Conservation (phyloP, 2,113 vertebrate species). For the Hippocampus zosterae region DNA sequence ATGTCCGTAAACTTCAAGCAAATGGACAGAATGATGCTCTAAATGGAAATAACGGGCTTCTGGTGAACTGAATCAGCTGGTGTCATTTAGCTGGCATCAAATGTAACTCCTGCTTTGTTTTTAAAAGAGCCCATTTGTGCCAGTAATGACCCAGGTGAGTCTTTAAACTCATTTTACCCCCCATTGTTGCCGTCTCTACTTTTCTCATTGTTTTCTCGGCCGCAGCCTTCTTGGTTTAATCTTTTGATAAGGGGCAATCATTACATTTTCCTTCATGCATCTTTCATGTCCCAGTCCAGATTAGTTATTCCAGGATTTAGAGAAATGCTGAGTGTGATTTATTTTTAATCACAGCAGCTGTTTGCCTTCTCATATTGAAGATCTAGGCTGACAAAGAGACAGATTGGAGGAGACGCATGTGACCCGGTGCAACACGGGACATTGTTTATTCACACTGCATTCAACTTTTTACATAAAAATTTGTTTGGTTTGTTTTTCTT, state of each 20-base stretch:
- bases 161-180: slow-evolving; percentile 35
- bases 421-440: slow-evolving; percentile 31
- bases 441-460: slow-evolving; percentile 39
- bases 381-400: slow-evolving; percentile 60
- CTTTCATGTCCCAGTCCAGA: slow-evolving; percentile 68
- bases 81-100: neutral
- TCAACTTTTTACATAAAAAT: slow-evolving; percentile 24
- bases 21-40: neutral
- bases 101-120: neutral
- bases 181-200: slow-evolving; percentile 7
- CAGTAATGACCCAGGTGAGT: slow-evolving; percentile 12
- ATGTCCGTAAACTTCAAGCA: neutral
- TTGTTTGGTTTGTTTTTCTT: slow-evolving; percentile 21
- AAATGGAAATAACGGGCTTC: neutral
- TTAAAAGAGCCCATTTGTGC: slow-evolving; percentile 2
- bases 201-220: slow-evolving; percentile 7
- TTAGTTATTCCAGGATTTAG: slow-evolving; percentile 74
- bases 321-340: slow-evolving; percentile 71
- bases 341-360: slow-evolving; percentile 79
- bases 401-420: slow-evolving; percentile 65
- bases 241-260: slow-evolving; percentile 72
- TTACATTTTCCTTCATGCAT: slow-evolving; percentile 72
- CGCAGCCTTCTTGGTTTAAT: slow-evolving; percentile 55
- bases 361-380: slow-evolving; percentile 67
- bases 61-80: neutral